Base-by-base conservation (phyloP, 2,888 invertebrate genomes). In the Sinohyriopsis cumingii region DNA sequence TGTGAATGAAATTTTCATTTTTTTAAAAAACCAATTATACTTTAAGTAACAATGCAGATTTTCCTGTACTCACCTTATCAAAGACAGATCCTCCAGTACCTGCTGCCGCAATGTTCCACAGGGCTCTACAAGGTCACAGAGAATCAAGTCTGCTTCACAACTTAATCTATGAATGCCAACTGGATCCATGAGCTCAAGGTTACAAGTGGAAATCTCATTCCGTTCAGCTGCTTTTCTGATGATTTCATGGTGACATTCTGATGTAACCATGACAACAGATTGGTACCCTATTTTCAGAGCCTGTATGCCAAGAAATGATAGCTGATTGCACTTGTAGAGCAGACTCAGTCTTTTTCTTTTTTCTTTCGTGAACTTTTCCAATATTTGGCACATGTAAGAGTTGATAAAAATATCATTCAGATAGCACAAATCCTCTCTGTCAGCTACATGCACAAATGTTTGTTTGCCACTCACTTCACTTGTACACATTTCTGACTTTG, bases 71-170 rank as follows among this genome's bases (percentile, higher is more conserved):
- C 68, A 87, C 88, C 83, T 84, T 25, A 84, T 74, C 33, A 87
- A 68, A 5, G 86, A 84, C n/a, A 88, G 71, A 68, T 88, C 85
- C 76, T 87, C 85, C 22, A 87, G 65, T 18, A 83, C 78, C 67
- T 83, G 82, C 61, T 85, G 83, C 65, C 79, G 71, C 12, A 87
- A 68, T n/a, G 82, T 75, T 3, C 87, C 87, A 75, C 80, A 82
- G 20, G 82, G 76, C 66, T 85, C 85, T 2, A 86, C 77, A 24
- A 84, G 61, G 62, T 86, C 84, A 63, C 75, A 75, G 6, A 83
- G 56, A 12, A 86, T 72, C 9, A 83, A 60, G 67, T 82, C 79
- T 64, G 73, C 81, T 59, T 76, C 55, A 7, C 69, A 65, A 6
- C 72, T 68, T 12, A 75, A 61, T 4, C 71, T 65, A 15, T 72